A percentile compares a stretch with the other conserved stretches of the same genome.
phyloP scores from a whole-genome alignment of 1,140 invertebrate genomes.

The Scylla paramamosain region DNA sequence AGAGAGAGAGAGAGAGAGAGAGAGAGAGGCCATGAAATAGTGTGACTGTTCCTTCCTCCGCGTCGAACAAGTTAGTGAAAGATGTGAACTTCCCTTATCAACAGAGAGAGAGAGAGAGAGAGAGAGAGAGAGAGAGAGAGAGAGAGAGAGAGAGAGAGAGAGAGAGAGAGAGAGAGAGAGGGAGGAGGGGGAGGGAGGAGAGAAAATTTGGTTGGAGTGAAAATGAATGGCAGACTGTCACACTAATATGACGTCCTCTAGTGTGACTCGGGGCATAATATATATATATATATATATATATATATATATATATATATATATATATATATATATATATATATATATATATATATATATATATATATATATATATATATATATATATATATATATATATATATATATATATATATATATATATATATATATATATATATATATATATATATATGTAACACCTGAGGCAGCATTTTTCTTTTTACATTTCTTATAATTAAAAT shows the following conservation, averaged over 20 bases:
- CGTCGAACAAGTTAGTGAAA: neutral
- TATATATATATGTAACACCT: slow-evolving; percentile 11
- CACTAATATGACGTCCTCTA: too few species aligned
- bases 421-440: slow-evolving; percentile 40
- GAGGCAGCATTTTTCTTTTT: neutral
- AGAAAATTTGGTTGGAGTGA: too few species aligned
- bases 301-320: slow-evolving; percentile 55
- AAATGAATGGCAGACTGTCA: too few species aligned
- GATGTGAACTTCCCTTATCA: neutral
- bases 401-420: slow-evolving; percentile 40
- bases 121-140: slow-evolving; percentile 16
- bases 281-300: slow-evolving; percentile 43
- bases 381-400: slow-evolving; percentile 44
- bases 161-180: slow-evolving; percentile 27
- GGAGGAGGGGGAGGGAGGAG: too few species aligned
- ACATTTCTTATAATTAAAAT: neutral
- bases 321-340: slow-evolving; percentile 62
- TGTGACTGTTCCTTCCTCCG: neutral
- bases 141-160: slow-evolving; percentile 43
- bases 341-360: slow-evolving; percentile 31
- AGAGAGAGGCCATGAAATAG: too few species aligned
- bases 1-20: neutral
- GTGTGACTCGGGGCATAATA: neutral
- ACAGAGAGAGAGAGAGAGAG: neutral
- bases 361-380: neutral